phyloP scores from a whole-genome alignment of 1,140 invertebrate genomes.

The Macrotrachela quadricornifera region DNA sequence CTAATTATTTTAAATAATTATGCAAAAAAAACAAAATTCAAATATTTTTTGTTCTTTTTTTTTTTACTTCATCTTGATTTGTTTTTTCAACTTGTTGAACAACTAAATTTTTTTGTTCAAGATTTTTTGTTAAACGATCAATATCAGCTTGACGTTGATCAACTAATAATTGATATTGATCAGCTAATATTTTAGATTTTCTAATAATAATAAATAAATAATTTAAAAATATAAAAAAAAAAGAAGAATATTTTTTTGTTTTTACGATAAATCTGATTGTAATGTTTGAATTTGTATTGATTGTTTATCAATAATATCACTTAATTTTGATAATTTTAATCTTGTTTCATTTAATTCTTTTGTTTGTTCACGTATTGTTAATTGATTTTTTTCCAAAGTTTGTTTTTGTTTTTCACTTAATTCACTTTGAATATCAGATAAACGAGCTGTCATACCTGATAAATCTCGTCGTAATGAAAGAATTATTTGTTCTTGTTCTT shows the following conservation, averaged over 20 bases:
- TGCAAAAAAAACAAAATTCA: too few relatives aligned
- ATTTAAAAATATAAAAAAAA: too few relatives aligned
- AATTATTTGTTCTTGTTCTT: slow-evolving; percentile 23
- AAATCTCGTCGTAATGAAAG: slow-evolving; percentile 22
- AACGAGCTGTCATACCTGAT: slow-evolving; percentile 21
- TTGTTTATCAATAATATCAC: slow-evolving; percentile 27
- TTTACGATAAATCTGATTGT: slow-evolving; percentile 19
- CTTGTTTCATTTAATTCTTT: slow-evolving; percentile 19
- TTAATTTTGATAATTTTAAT: slow-evolving; percentile 26
- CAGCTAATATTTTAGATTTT: too few relatives aligned
- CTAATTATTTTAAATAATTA: too few relatives aligned
- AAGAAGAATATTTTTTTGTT: neutral
- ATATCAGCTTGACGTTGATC: too few relatives aligned
- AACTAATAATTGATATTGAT: too few relatives aligned
- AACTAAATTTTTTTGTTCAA: too few relatives aligned
- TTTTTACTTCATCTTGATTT: too few relatives aligned
- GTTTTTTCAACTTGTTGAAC: too few relatives aligned
- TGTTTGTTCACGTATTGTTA: slow-evolving; percentile 15
- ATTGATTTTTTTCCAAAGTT: slow-evolving; percentile 23
- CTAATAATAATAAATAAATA: too few relatives aligned
- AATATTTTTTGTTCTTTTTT: too few relatives aligned
- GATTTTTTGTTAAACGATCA: too few relatives aligned
- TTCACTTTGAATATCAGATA: slow-evolving; percentile 28
- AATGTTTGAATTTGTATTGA: slow-evolving; percentile 19
- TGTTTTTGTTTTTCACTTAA: slow-evolving; percentile 27